These are phyloP conservation scores for Nannoperca obscura DNA, from an alignment of 2,797 vertebrate genomes.

Conservation along the genomic window DNA sequence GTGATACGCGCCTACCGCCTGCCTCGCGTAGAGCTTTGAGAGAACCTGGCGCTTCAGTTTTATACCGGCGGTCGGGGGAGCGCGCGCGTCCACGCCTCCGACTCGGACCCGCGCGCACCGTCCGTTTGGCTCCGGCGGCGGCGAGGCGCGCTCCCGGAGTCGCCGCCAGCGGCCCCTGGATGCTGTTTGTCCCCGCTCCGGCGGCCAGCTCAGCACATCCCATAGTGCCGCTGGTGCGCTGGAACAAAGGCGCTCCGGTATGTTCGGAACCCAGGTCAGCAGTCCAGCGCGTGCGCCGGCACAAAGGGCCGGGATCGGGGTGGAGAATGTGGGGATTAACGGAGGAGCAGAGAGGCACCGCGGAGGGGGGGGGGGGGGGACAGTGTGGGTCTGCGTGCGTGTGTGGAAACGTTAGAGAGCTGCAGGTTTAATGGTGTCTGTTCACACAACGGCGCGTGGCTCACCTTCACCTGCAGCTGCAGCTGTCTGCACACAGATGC, in stretches of 20 bases:
- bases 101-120: background rate
- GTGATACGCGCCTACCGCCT: conserved; percentile 78
- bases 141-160: conserved; percentile 46
- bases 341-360: conserved; percentile 45
- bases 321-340: conserved; percentile 82
- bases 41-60: conserved; percentile 87
- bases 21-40: conserved; percentile 84
- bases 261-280: conserved; percentile 85
- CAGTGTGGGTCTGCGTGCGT: background rate
- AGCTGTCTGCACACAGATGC: background rate
- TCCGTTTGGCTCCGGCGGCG: background rate
- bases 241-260: conserved; percentile 78
- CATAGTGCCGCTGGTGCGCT: conserved; percentile 61
- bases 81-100: conserved; percentile 49
- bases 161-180: conserved; percentile 15
- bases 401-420: conserved; percentile 13
- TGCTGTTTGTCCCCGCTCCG: conserved; percentile 58
- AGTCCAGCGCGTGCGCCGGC: conserved; percentile 69
- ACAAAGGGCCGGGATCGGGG: conserved; percentile 76
- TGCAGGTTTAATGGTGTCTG: background rate
- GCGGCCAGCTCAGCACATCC: conserved; percentile 85
- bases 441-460: background rate
- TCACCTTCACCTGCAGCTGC: background rate
- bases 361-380: conserved; percentile 4
- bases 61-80: conserved; percentile 75